These are phyloP conservation scores for Epinephelus fuscoguttatus DNA, from an alignment of 2,113 vertebrate genomes.

Conservation along the genomic window DNA sequence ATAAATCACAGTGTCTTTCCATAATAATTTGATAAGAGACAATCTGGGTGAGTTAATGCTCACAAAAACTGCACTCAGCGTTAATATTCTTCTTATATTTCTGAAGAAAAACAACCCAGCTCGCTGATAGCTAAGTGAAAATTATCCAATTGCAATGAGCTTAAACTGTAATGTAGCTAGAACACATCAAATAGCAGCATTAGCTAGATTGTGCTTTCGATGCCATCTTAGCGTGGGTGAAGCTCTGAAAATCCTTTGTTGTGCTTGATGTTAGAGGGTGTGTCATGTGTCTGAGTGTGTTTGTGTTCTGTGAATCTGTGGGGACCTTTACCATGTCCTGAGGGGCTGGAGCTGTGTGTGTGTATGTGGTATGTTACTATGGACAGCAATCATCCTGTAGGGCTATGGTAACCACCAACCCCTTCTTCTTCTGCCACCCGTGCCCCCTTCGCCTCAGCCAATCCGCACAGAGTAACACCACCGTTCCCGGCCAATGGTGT, in stretches of 20 bases:
- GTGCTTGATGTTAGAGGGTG: conserved; percentile 75
- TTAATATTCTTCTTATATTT: not conserved
- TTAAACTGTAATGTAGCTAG: not conserved
- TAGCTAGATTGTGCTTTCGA: not conserved
- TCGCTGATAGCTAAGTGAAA: too few species aligned
- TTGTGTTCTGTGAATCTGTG: conserved; percentile 62
- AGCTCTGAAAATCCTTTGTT: conserved; percentile 71
- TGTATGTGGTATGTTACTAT: conserved; percentile 35
- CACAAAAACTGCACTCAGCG: not conserved
- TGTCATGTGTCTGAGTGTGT: conserved; percentile 77
- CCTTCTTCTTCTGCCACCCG: conserved; percentile 63
- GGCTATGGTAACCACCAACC: conserved; percentile 75
- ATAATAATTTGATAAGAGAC: not conserved
- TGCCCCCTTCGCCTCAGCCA: conserved; percentile 65
- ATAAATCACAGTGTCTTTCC: not conserved
- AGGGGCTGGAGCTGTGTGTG: conserved; percentile 36
- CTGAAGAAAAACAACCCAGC: not conserved
- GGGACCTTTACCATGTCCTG: conserved; percentile 65
- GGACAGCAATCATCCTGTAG: conserved; percentile 64
- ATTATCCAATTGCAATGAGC: too few species aligned
- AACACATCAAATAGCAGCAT: not conserved
- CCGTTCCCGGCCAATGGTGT: conserved; percentile 72
- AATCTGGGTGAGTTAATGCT: not conserved
- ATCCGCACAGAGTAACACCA: conserved; percentile 58
- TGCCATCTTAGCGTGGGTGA: conserved; percentile 31